Evolutionary conservation across 2,797 vertebrate genomes (phyloP).

Genomic region (Scarus forsteni): DNA sequence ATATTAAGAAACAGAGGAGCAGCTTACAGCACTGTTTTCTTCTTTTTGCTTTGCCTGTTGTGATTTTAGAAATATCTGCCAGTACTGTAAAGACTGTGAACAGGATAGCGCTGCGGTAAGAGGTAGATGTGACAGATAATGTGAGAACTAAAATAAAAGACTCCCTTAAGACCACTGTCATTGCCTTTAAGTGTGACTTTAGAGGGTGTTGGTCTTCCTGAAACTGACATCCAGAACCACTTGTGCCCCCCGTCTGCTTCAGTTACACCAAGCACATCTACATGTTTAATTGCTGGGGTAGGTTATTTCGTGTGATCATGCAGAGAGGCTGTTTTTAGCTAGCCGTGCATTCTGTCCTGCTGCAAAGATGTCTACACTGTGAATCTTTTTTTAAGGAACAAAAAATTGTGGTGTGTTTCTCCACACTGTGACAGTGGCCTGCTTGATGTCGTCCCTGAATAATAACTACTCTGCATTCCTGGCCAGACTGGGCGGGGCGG

Average conservation of each 20-base stretch:
- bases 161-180: conserved; percentile 24
- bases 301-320: conserved; percentile 24
- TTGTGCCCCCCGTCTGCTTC: conserved; percentile 8
- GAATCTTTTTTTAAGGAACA: conserved; percentile 10
- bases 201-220: conserved; percentile 18
- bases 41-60: conserved; percentile 46
- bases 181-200: conserved; percentile 36
- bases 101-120: conserved; percentile 37
- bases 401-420: conserved; percentile 34
- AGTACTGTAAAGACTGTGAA: conserved; percentile 29
- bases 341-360: conserved; percentile 21
- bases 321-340: conserved; percentile 25
- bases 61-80: conserved; percentile 51
- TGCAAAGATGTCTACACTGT: conserved; percentile 19
- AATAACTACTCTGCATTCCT: conserved; percentile 80
- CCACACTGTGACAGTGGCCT: conserved; percentile 45
- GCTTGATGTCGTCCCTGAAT: conserved; percentile 55
- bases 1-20: conserved; percentile 55
- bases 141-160: conserved; percentile 37
- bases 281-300: conserved; percentile 4
- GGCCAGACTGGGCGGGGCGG: conserved; percentile 80
- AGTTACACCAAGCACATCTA: conserved; percentile 24
- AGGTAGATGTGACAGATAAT: conserved; percentile 65
- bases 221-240: conserved; percentile 17
- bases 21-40: conserved; percentile 22